Evolutionary conservation across 2,797 vertebrate genomes (phyloP), one percentile per base, ranked within the genome.

Genomic region (Eutrigla gurnardus): DNA sequence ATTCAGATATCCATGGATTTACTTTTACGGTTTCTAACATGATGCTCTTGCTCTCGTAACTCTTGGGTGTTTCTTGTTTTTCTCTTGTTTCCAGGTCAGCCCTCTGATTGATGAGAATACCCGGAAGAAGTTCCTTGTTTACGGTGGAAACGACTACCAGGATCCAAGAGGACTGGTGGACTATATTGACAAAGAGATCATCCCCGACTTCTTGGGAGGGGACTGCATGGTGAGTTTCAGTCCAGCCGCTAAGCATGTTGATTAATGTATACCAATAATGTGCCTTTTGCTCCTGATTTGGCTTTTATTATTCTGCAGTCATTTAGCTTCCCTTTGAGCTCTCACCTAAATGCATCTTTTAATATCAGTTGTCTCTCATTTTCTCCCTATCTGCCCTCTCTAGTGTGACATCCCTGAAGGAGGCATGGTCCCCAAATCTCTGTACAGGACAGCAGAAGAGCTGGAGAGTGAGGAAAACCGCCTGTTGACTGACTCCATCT

Each of bases 41-140:
- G 46, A 47, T 33, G 33, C 54, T 61, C 52, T 57, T 62, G 6
- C 3, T 69, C 9, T 75, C 13, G 40, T 43, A 45, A 52, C 33
- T 40, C 33, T 54, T 25, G 11, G 0, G 25, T 25, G 25, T 25
- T 25, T 25, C 25, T 25, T 25, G 25, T 25, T 1, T 25, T 25
- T 15, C 18, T 43, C 33, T 85, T 68, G 3, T 82, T 83, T 68
- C 2, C 82, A 99, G 98, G 95, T 99, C 63, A 99, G 97, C 82
- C 97, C 97, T 0, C 96, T 99, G 87, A 99, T 99, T n/a, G 96
- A 98, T 70, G 98, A 99, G 89, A 99, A 99, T 85, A 98, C 97
- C 17, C 93, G 96, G 3, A 97, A 95, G 82, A 99, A 99, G 82
- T 98, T 98, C 85, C 96, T 99, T 25, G 96, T 99, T 80, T 99